Evolutionary conservation across 2,113 vertebrate species (phyloP), one percentile per base, ranked within the genome.

Genomic region (Orientallactaga bullata): DNA sequence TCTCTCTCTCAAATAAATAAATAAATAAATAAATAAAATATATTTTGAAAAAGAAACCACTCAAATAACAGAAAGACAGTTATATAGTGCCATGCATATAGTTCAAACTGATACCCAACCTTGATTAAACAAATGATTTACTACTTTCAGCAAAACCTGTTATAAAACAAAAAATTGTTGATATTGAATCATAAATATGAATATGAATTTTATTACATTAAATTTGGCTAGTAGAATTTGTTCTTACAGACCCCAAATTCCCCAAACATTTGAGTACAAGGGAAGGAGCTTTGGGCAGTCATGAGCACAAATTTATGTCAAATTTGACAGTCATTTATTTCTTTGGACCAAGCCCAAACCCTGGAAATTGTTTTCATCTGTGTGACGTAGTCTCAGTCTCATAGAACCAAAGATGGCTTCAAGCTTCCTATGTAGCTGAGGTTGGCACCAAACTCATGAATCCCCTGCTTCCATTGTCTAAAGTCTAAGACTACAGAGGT

Each of bases 111-210:
- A n/a, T 79, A 79, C 90, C 65, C 51, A 83, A 79, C 71, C 13
- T 85, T 78, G 66, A 91, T 85, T 66, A 83, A 81, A 73, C 12
- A 47, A 90, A 68, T 72, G 10, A 68, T 32, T 89, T 88, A 60
- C 10, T 8, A 94, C 39, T 10, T 79, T 79, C 4, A 63, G 15
- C 68, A 66, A 86, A 71, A 71, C 20, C 2, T 79, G 87, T 76
- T n/a, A 18, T 15, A 91, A 86, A 94, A n/a, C 58, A 73, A 79
- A 94, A 96, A 82, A 26, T 74, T 32, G 4, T 16, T 84, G n/a
- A 55, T 74, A 91, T 91, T 87, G 89, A 73, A 35, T 93, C 61
- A 71, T 69, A 23, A 63, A 42, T 28, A 32, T 73, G 85, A 92
- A 94, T 42, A 39, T 15, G 1, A 24, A n/a, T 73, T 69, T 81